A percentile compares a stretch with the other conserved stretches of the same genome.
Evolutionary conservation across 2,888 invertebrate genomes (phyloP).

Genomic region (Cepaea hortensis): DNA sequence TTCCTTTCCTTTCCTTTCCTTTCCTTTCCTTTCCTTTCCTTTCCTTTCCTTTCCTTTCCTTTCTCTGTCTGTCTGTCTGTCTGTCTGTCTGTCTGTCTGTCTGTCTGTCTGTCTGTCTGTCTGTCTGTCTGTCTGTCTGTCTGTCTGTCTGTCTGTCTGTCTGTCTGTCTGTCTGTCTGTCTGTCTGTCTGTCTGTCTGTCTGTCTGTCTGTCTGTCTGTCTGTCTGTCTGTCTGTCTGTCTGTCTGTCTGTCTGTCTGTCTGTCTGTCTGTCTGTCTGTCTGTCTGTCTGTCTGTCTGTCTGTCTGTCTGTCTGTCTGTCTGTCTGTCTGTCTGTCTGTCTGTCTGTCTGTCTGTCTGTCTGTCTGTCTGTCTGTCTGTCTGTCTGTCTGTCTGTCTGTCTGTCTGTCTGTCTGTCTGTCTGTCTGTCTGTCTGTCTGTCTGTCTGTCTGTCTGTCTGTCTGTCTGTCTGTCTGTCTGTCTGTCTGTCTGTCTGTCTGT

Average conservation of each 20-base stretch:
- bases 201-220: conserved; percentile 1
- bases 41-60: no score
- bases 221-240: conserved; percentile 15
- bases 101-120: conserved; percentile 19
- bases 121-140: not conserved
- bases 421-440: not conserved
- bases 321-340: conserved; percentile 28
- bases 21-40: no score
- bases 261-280: conserved; percentile 4
- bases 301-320: conserved; percentile 20
- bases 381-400: conserved; percentile 26
- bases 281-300: conserved; percentile 17
- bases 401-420: not conserved
- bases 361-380: conserved; percentile 29
- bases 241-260: conserved; percentile 31
- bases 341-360: conserved; percentile 31
- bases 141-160: no score
- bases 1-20: no score
- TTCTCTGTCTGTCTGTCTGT: conserved; percentile 19
- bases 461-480: not conserved
- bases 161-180: no score
- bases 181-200: not conserved
- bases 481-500: not conserved
- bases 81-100: conserved; percentile 7
- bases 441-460: not conserved